Evolutionary conservation across 2,113 vertebrate species (phyloP), one percentile per base, ranked within the genome.

Genomic region (Calidris pugnax): DNA sequence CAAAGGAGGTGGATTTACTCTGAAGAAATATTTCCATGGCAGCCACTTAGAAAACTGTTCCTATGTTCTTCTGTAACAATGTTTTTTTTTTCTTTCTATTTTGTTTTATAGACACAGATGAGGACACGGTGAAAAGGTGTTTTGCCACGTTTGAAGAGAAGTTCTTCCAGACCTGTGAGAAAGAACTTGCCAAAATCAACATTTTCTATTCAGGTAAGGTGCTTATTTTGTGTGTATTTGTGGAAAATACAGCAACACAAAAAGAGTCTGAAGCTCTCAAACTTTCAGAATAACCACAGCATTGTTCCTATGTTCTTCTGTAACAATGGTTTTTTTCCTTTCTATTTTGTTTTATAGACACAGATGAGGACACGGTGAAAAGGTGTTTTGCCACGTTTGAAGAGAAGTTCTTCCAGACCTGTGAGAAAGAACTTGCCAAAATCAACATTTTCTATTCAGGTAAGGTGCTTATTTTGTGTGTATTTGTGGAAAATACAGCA

Each of bases 371-470:
- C 80, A 99, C 99, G 2, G 99, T 99, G 77, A 99, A 99, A 98
- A 98, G 99, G 53, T 99, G 99, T 98, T 99, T 99, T 97, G 99
- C 99, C 98, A 99, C 99, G 92, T 99, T 99, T 98, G 99, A 99
- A 98, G 99, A 99, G 98, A 99, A 99, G 97, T 99, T 99, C 98
- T 99, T 99, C 98, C 99, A 99, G 98, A 99, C 98, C 20, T 99
- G 99, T 97, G 99, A 99, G 97, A 99, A 99, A 83, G 99, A 99
- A 97, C 98, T 99, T 98, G 99, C 99, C 98, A 99, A 99, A 98
- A 99, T 99, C 98, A 99, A 99, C 98, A 99, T 99, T 51, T 99
- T 99, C 98, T 99, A 99, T 98, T 99, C 99, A 98, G 99, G 99
- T 99, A 98, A 98, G 87, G 90, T 66, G 35, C 86, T 95, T 85